Conservation (phyloP, 2,888 invertebrate genomes). For the Leptinotarsa haldemani region DNA sequence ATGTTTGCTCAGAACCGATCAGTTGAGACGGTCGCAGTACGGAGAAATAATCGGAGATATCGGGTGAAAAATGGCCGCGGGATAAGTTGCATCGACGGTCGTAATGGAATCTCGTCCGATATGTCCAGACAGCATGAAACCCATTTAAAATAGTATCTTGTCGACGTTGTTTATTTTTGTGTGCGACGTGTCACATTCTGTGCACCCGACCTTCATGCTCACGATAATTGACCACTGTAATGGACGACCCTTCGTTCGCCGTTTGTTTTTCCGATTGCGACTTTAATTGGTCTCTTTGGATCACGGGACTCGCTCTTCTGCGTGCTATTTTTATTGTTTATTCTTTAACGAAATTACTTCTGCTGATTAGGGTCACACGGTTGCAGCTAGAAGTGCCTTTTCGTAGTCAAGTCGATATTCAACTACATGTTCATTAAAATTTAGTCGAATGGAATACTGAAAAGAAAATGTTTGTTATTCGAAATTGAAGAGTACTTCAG, state of each 20-base stretch:
- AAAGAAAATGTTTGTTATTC: too few relatives aligned
- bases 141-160: slow-evolving; percentile 49
- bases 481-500: too few relatives aligned
- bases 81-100: slow-evolving; percentile 43
- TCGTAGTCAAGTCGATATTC: too few relatives aligned
- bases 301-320: slow-evolving; percentile 31
- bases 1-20: background rate
- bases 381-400: background rate
- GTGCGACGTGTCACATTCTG: slow-evolving; percentile 38
- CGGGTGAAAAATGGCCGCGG: slow-evolving; percentile 43
- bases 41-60: slow-evolving; percentile 31
- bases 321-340: slow-evolving; percentile 28
- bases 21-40: slow-evolving; percentile 1
- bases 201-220: slow-evolving; percentile 33
- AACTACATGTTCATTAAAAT: too few relatives aligned
- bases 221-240: slow-evolving; percentile 47
- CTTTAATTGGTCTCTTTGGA: slow-evolving; percentile 42
- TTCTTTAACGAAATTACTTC: slow-evolving; percentile 28
- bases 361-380: slow-evolving; percentile 16
- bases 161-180: slow-evolving; percentile 47
- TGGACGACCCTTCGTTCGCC: slow-evolving; percentile 44
- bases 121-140: slow-evolving; percentile 46
- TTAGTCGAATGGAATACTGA: too few relatives aligned
- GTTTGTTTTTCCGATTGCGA: slow-evolving; percentile 41
- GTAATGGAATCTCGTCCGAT: slow-evolving; percentile 47